Percentiles rank a stretch among this genome's conserved stretches.
Conservation (phyloP, 2,797 vertebrate genomes). For the Prionace glauca region DNA sequence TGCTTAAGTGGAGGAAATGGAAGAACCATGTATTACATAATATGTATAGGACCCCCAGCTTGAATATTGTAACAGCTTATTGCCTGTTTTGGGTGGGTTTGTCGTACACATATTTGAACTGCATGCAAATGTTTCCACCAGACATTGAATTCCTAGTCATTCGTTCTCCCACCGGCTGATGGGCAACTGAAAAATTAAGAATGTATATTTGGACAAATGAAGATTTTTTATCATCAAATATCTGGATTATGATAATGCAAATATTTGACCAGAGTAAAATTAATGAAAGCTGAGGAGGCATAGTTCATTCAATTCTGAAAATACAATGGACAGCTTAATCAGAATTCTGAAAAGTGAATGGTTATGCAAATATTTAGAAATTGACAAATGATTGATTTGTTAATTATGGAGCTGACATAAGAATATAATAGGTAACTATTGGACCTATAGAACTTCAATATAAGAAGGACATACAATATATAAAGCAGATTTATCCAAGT, state of each 20-base stretch:
- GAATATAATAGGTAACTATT: background rate
- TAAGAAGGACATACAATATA: background rate
- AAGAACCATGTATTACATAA: background rate
- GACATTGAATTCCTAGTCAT: background rate
- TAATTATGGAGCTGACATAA: background rate
- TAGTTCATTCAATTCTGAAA: background rate
- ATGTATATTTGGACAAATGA: background rate
- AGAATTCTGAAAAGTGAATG: background rate
- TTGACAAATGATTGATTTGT: background rate
- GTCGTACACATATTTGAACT: background rate
- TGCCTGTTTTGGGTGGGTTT: background rate
- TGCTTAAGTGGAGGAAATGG: background rate
- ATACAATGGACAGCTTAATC: background rate
- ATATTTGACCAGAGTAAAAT: background rate
- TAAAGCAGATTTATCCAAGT: background rate
- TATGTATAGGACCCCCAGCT: background rate
- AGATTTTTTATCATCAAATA: background rate
- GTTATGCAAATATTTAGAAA: background rate
- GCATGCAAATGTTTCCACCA: background rate
- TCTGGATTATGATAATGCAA: background rate
- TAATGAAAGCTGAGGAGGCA: background rate
- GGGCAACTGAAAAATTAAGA: background rate
- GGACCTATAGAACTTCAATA: background rate
- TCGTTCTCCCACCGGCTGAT: background rate
- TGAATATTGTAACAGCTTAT: background rate